phyloP scores from a whole-genome alignment of 2,888 invertebrate genomes.

The Agonopterix subpropinquella region DNA sequence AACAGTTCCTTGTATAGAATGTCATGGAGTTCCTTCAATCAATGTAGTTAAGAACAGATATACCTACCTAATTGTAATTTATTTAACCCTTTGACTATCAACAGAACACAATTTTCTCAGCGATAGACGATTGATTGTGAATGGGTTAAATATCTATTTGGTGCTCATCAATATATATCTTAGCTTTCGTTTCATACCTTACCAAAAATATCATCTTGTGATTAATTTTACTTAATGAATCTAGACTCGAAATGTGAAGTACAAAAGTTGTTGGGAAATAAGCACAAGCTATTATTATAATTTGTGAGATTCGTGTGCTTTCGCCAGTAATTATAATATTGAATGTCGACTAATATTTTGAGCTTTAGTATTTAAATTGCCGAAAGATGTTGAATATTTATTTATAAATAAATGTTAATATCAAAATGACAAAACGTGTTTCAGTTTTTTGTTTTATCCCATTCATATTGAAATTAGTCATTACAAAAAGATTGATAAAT shows the following conservation, averaged over 20 bases:
- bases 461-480: conserved; percentile 69
- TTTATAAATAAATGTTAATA: conserved; percentile 42
- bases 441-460: conserved; percentile 45
- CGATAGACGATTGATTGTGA: too few relatives aligned
- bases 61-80: too few relatives aligned
- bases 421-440: conserved; percentile 38
- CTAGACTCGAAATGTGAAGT: neutral
- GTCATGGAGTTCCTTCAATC: too few relatives aligned
- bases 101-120: too few relatives aligned
- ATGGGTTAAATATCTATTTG: too few relatives aligned
- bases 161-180: too few relatives aligned
- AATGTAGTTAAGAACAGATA: too few relatives aligned
- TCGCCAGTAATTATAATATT: neutral
- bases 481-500: conserved; percentile 71
- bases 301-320: neutral
- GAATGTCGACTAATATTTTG: conserved; percentile 3
- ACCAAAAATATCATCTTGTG: too few relatives aligned
- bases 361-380: conserved; percentile 13
- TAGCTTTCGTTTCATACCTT: too few relatives aligned
- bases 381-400: conserved; percentile 26
- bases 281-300: neutral
- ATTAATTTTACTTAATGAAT: neutral
- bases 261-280: neutral
- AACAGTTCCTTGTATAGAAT: too few relatives aligned
- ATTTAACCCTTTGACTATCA: too few relatives aligned